Evolutionary conservation across 2,888 invertebrate species (phyloP).

Genomic region (Ernsta delagoae): DNA sequence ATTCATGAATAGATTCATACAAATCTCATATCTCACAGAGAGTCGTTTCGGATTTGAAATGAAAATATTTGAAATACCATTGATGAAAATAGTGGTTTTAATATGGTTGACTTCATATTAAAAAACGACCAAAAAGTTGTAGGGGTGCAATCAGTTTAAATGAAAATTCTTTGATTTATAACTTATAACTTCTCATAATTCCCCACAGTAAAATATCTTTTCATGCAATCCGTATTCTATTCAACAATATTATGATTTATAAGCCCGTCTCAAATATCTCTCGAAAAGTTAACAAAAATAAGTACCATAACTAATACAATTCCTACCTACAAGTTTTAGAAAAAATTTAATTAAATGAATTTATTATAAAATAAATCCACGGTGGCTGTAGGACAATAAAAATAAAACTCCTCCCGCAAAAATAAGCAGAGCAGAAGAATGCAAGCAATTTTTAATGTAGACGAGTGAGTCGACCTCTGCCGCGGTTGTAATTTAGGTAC

Average conservation of each 20-base stretch:
- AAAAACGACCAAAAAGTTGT: too few species aligned
- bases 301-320: conserved; percentile 49
- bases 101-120: too few species aligned
- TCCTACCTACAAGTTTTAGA: conserved; percentile 45
- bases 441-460: conserved; percentile 83
- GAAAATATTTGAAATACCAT: neutral
- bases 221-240: conserved; percentile 23
- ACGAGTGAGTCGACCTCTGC: conserved; percentile 58
- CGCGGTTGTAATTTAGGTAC: conserved; percentile 62
- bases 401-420: conserved; percentile 66
- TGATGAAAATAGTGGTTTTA: neutral
- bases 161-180: conserved; percentile 35
- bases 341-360: conserved; percentile 68
- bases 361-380: conserved; percentile 56
- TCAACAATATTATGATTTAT: conserved; percentile 1
- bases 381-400: conserved; percentile 61
- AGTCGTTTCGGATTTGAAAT: too few species aligned
- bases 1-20: too few species aligned
- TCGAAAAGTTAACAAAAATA: conserved; percentile 43
- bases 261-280: conserved; percentile 29
- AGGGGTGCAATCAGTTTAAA: conserved; percentile 12
- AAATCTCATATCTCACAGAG: too few species aligned
- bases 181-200: neutral
- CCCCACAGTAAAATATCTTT: conserved; percentile 24
- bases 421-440: conserved; percentile 76